Evolutionary conservation across 2,797 vertebrate genomes (phyloP), one percentile per base, ranked within the genome.

Genomic region (Paedocypris micromegethes): DNA sequence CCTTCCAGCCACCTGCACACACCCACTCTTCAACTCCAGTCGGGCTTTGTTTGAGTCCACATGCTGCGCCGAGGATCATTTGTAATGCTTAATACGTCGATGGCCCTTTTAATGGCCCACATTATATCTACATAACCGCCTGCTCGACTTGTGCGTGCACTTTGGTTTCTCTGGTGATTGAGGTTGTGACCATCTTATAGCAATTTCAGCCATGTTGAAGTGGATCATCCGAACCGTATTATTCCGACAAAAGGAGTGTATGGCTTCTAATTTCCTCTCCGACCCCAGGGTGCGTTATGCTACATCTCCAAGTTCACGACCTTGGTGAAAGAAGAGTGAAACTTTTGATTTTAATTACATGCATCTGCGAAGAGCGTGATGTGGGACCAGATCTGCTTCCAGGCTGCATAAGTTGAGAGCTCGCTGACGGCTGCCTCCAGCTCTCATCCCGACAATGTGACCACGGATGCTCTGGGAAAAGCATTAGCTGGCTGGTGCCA

Each of bases 1-100:
- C 80, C 82, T 83, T 84, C 83, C 86, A 77, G 75, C 80, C 81
- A 67, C 80, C 79, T 76, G 70, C 72, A 77, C 86, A 85, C 84
- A 79, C 84, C 78, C 77, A 75, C 78, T 84, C 83, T 83, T 64
- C 55, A 79, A 74, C 78, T 82, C 76, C 78, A 85, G 77, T 81
- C 83, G 75, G 83, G 70, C 78, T 81, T 80, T 80, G 81, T 83
- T 74, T 83, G 47, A 78, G 71, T 78, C 68, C 72, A 53, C 66
- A 53, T 59, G 70, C 68, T 64, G 70, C 57, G 61, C 72, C 50
- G 64, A 68, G 49, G 73, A 74, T 68, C 58, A 69, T 64, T 76
- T 60, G 49, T 76, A 64, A 51, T 56, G 37, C 62, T 74, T 68
- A 66, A 63, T 74, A 68, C 64, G 23, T 46, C 39, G 9, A 53